Evolutionary conservation across 2,888 invertebrate genomes (phyloP), one percentile per base, ranked within the genome.

Genomic region (Melanostoma mellinum): DNA sequence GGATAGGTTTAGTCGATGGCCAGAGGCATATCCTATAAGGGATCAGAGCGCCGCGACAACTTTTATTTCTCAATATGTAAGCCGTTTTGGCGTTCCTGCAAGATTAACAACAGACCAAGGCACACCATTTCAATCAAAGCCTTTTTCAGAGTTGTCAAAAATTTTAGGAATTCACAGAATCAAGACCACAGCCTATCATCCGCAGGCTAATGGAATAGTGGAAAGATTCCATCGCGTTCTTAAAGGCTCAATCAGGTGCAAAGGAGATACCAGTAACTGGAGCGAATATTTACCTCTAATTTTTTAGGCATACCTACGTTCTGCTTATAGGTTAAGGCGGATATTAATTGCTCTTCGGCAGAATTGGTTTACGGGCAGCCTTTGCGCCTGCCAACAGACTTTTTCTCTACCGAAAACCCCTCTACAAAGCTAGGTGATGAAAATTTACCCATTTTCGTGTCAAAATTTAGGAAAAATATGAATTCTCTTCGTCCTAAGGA

Each of bases 231-330:
- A 20, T 1, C 20, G 20, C 20, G 20, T 20, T 20, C 20, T 20
- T 20, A 20, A 20, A 20, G 20, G 20, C 20, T 20, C 20, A 20
- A 20, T 20, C 20, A 20, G 20, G 20, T 20, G 20, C 20, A 20
- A 20, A 20, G 20, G 20, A 20, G 20, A 20, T 20, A 20, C 0
- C 1, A 1, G 8, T 5, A 32, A 55, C 50, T 84, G 36, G 68
- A 67, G 56, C 56, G 50, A 63, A 38, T 60, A 84, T 30, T 65
- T 82, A 33, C 63, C 73, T 9, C 38, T 72, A 40, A 38, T 76
- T 4, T 72, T 8, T 35, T 84, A 32, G 84, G 74, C n/a, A 74
- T 85, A 35, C 32, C n/a, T n/a, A n/a, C n/a, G 76, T 56, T 38
- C 71, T 1, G 58, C 73, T 33, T 38, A 55, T 60, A n/a, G n/a